Evolutionary conservation across 1,140 invertebrate genomes (phyloP).

Genomic region (Magallana angulata): DNA sequence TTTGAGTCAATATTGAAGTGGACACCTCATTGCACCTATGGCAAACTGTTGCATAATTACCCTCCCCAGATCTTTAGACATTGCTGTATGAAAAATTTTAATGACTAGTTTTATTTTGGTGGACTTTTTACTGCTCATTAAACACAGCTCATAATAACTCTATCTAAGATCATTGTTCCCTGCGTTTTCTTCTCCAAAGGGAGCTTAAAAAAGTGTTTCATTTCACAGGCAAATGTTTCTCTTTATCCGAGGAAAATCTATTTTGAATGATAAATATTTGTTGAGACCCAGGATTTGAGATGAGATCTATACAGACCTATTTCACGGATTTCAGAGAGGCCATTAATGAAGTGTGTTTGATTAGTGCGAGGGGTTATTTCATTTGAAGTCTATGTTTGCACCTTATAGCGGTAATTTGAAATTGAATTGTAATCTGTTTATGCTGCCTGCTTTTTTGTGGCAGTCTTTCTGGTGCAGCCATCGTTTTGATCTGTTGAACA

Average conservation of each 20-base stretch:
- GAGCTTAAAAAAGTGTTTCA: background rate
- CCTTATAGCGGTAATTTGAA: background rate
- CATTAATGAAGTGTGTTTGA: background rate
- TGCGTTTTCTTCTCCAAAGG: background rate
- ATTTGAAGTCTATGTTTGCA: constrained; percentile 10
- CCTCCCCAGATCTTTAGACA: background rate
- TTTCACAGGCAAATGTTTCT: constrained; percentile 11
- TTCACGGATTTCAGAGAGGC: background rate
- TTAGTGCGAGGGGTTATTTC: background rate
- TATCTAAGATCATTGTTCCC: background rate
- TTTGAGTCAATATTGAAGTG: background rate
- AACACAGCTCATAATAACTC: background rate
- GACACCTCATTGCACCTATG: background rate
- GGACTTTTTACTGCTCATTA: background rate
- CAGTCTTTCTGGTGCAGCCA: background rate
- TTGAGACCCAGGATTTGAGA: background rate
- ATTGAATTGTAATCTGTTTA: background rate
- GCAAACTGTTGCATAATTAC: constrained; percentile 10
- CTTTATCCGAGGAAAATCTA: background rate
- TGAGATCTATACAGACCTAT: background rate
- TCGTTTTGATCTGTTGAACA: background rate
- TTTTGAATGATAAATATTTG: constrained; percentile 8
- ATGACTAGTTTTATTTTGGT: background rate
- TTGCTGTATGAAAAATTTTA: background rate
- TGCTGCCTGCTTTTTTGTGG: background rate